Evolutionary conservation across 2,888 invertebrate genomes (phyloP), one percentile per base, ranked within the genome.

Genomic region (Dasypolia templi): DNA sequence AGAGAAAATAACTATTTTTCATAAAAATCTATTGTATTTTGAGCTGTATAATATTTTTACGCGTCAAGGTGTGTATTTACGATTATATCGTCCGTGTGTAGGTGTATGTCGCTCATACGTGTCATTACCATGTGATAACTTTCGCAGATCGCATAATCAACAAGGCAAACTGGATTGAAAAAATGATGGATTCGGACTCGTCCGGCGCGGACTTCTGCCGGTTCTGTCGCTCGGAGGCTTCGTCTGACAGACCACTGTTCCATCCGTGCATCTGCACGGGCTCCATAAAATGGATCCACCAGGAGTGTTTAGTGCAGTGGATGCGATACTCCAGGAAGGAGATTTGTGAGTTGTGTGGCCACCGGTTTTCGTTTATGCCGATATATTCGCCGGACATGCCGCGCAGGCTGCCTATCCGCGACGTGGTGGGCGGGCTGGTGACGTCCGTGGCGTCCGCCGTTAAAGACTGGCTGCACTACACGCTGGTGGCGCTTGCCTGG

Each of bases 321-420:
- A 98, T 99, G 97, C 98, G 99, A 84, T 99, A 99, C 94, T 99
- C 99, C 81, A 97, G 99, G 87, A 99, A 99, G 96, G 99, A 99
- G 94, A 99, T 99, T 92, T 99, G 99, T 96, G 99, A 99, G 94
- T 95, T 99, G 83, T 99, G 99, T 94, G 99, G 99, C 80, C 99
- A 99, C 95, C 97, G 99, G 78, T 99, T 99, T 95, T 99, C 99
- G 6, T 99, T 99, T 92, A 99, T 99, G 91, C 99, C 99, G 44
- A 99, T 99, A 88, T 99, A 99, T 95, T 99, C 99, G n/a, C 99
- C 99, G 44, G 99, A 99, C 93, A 99, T 99, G 99, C 99, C 99
- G n/a, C 97, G 99, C 79, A 97, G 99, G 78, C 96, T 99, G 88
- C 99, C 99, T 0, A 96, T 99, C 46, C 97, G 97, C 84, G 99